Evolutionary conservation across 2,888 invertebrate species (phyloP).

Genomic region (Glomeris marginata): DNA sequence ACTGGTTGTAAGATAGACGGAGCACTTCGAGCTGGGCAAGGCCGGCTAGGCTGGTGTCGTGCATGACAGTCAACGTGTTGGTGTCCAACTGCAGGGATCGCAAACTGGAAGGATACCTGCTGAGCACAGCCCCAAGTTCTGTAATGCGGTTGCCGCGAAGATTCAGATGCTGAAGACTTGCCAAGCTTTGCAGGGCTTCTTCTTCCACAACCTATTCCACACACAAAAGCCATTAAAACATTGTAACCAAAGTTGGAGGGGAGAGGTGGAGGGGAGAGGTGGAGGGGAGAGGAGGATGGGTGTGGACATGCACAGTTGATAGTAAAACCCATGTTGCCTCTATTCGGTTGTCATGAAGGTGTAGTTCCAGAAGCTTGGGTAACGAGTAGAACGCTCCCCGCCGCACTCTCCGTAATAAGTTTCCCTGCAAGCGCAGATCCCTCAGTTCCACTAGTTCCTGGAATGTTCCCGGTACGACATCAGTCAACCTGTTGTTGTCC

Average conservation of each 20-base stretch:
- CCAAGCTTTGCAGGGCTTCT: constrained; percentile 25
- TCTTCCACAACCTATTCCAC: constrained; percentile 27
- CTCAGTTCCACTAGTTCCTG: constrained; percentile 54
- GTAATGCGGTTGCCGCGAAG: constrained; percentile 65
- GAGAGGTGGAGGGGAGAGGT: too few species aligned
- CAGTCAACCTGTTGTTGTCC: constrained; percentile 69
- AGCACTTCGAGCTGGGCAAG: constrained; percentile 71
- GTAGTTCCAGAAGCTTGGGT: constrained; percentile 64
- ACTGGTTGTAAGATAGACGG: constrained; percentile 70
- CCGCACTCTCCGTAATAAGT: constrained; percentile 56
- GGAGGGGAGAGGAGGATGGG: too few species aligned
- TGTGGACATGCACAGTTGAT: too few species aligned
- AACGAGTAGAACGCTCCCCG: constrained; percentile 68
- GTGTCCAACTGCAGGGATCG: constrained; percentile 44
- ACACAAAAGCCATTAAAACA: too few species aligned
- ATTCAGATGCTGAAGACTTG: constrained; percentile 62
- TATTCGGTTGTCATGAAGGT: constrained; percentile 73
- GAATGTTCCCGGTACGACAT: constrained; percentile 60
- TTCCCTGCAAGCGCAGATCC: constrained; percentile 73
- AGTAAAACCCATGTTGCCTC: constrained; percentile 36
- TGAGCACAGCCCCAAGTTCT: constrained; percentile 61
- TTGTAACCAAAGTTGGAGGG: too few species aligned
- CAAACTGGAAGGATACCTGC: constrained; percentile 23
- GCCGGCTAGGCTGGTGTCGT: constrained; percentile 60
- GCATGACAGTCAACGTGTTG: constrained; percentile 57